phyloP scores from a whole-genome alignment of 2,797 vertebrate genomes.

The Neoniphon sammara region DNA sequence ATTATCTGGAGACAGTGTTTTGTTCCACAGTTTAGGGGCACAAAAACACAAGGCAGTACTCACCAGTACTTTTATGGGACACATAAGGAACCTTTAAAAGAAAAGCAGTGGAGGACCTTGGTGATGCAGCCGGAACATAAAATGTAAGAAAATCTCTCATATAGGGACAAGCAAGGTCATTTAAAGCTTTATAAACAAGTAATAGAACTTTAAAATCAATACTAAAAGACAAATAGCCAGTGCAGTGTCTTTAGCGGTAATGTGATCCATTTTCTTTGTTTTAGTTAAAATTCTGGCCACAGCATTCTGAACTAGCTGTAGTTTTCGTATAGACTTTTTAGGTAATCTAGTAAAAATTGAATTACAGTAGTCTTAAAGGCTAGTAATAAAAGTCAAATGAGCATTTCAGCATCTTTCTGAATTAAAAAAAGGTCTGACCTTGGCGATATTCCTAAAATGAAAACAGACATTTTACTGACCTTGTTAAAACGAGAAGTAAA shows the following conservation, averaged over 20 bases:
- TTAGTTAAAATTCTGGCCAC: background rate
- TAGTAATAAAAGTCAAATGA: background rate
- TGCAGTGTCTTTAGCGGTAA: background rate
- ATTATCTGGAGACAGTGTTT: too few species aligned
- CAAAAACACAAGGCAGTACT: too few species aligned
- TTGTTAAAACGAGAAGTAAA: background rate
- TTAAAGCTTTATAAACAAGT: constrained; percentile 3
- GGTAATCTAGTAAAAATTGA: background rate
- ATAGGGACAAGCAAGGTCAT: background rate
- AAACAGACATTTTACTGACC: background rate
- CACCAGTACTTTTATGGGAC: too few species aligned
- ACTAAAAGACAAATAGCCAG: background rate
- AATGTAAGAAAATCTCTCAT: background rate
- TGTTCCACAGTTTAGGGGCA: too few species aligned
- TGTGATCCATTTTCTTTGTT: background rate
- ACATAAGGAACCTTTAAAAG: constrained; percentile 2
- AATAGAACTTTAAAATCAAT: background rate
- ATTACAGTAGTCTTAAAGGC: background rate
- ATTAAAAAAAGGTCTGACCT: background rate
- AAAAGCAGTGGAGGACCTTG: background rate
- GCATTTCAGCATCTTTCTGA: background rate
- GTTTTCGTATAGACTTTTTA: too few species aligned
- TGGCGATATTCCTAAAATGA: background rate
- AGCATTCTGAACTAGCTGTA: too few species aligned
- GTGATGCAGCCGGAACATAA: background rate